Conservation (phyloP, 2,888 invertebrate genomes). For the Drosophila borborema region DNA sequence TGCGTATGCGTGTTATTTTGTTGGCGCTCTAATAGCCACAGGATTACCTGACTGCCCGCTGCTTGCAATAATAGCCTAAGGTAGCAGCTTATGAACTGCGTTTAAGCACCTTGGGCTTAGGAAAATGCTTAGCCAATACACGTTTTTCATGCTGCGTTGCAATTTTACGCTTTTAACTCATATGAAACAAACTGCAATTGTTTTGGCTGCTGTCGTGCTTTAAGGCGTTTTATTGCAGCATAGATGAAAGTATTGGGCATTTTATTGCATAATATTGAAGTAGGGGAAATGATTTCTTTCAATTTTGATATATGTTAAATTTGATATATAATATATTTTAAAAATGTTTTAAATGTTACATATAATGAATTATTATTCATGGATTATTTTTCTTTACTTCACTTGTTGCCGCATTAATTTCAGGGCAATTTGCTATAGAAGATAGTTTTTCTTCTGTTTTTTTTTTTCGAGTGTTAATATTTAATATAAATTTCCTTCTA, state of each 20-base stretch:
- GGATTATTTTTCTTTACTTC: no score
- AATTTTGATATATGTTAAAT: background rate
- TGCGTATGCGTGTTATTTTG: conserved; percentile 67
- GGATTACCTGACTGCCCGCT: conserved; percentile 39
- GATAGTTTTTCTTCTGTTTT: no score
- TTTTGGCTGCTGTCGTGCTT: conserved; percentile 15
- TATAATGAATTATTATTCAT: no score
- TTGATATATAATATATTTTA: no score
- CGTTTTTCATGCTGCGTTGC: conserved; percentile 36
- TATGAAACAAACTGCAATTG: conserved; percentile 15
- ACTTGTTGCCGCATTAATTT: no score
- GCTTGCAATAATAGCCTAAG: conserved; percentile 49
- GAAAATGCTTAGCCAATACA: conserved; percentile 8
- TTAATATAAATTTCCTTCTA: no score
- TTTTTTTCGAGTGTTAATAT: no score
- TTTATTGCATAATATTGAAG: conserved; percentile 21
- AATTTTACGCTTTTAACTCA: conserved; percentile 22
- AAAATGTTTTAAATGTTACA: no score
- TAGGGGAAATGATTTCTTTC: background rate
- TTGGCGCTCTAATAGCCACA: conserved; percentile 40
- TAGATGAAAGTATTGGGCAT: background rate
- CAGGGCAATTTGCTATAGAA: no score
- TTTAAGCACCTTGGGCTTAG: conserved; percentile 22
- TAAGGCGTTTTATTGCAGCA: conserved; percentile 5
- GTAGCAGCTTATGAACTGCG: conserved; percentile 33